Percentiles rank a stretch among this genome's conserved stretches.
Evolutionary conservation across 2,888 invertebrate species (phyloP).

Genomic region (Celastrina argiolus): DNA sequence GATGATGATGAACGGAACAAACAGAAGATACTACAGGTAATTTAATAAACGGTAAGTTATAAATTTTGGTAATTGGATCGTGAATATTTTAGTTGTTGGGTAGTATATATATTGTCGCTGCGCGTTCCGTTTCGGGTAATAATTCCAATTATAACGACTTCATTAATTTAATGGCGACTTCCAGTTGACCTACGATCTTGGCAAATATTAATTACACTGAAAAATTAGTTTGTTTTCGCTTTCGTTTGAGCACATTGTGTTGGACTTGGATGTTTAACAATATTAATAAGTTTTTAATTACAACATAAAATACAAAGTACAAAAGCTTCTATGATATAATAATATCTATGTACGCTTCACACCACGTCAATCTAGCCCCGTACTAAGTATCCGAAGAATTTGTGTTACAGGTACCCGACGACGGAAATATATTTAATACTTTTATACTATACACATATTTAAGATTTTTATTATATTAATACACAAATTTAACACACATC

Average conservation of each 20-base stretch:
- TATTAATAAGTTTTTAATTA: background rate
- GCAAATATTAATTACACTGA: conserved; percentile 7
- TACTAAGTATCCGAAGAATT: too few relatives aligned
- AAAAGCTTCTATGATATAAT: background rate
- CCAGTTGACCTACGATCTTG: conserved; percentile 24
- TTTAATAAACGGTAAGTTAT: conserved; percentile 40
- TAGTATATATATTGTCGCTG: conserved; percentile 36
- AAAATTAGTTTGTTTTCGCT: conserved; percentile 12
- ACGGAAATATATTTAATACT: too few relatives aligned
- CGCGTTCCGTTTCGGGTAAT: conserved; percentile 40
- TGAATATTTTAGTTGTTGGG: conserved; percentile 44
- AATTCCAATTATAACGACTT: conserved; percentile 39
- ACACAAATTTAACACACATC: too few relatives aligned
- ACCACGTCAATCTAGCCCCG: too few relatives aligned
- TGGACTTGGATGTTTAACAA: background rate
- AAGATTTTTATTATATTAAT: too few relatives aligned
- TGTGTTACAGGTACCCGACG: too few relatives aligned
- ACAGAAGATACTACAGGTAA: conserved; percentile 26
- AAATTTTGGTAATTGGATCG: conserved; percentile 46
- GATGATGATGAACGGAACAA: background rate
- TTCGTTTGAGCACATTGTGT: background rate
- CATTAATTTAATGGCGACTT: conserved; percentile 36
- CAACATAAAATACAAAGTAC: background rate
- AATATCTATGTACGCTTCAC: too few relatives aligned
- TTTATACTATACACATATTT: too few relatives aligned